Evolutionary conservation across 1,140 invertebrate species (phyloP).

Genomic region (Neuroterus valhalla): DNA sequence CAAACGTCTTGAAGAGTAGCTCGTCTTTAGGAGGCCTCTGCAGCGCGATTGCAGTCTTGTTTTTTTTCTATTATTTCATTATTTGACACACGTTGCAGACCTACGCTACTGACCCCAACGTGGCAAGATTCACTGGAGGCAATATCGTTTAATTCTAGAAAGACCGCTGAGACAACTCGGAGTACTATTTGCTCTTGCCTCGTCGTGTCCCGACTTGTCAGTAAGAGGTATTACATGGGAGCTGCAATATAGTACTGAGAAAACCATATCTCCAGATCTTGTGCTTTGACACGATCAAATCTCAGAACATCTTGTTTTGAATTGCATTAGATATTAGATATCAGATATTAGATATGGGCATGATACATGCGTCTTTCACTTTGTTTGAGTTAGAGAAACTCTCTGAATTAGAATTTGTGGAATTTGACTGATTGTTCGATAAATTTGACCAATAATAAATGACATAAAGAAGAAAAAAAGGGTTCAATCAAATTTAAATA

Average conservation of each 20-base stretch:
- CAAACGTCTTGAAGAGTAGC: background rate
- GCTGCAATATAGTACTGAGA: background rate
- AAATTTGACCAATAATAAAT: no score
- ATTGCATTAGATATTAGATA: background rate
- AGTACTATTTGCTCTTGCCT: background rate
- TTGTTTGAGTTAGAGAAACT: no score
- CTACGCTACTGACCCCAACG: conserved; percentile 19
- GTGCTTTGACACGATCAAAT: conserved; percentile 2
- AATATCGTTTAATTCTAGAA: background rate
- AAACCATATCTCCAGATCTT: background rate
- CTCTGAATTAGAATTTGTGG: no score
- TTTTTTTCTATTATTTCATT: background rate
- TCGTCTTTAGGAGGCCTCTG: background rate
- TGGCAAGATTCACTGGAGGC: background rate
- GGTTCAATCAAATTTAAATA: no score
- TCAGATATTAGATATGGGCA: no score
- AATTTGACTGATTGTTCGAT: no score
- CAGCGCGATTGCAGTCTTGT: background rate
- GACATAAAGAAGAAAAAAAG: no score
- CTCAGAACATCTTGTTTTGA: background rate
- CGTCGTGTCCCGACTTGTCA: background rate
- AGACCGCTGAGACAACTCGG: background rate
- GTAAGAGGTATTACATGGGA: no score
- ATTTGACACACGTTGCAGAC: background rate
- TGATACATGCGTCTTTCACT: no score